A percentile compares a stretch with the other conserved stretches of the same genome.
phyloP scores from a whole-genome alignment of 2,797 vertebrate genomes.

The Myotis daubentonii region DNA sequence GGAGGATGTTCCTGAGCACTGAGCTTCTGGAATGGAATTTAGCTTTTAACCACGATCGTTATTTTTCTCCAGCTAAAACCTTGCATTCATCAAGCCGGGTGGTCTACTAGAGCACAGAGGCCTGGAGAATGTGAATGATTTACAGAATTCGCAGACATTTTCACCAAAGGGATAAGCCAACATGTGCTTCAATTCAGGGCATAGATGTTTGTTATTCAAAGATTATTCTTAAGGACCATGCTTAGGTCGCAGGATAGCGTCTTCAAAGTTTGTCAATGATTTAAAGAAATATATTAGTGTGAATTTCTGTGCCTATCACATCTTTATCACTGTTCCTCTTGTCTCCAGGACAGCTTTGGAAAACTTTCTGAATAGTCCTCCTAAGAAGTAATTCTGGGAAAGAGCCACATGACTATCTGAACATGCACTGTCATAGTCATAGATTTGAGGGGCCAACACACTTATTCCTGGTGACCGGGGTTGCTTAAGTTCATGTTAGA shows the following conservation, averaged over 20 bases:
- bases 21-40: slow-evolving; percentile 58
- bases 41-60: slow-evolving; percentile 24
- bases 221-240: neutral
- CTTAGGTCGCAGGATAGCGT: neutral
- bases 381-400: neutral
- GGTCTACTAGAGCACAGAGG: slow-evolving; percentile 59
- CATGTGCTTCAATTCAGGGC: neutral
- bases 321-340: neutral
- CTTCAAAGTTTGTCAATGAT: neutral
- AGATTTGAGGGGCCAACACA: neutral
- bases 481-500: neutral
- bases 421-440: fast-evolving
- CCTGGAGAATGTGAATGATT: slow-evolving; percentile 22
- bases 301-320: neutral
- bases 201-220: neutral
- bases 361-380: neutral
- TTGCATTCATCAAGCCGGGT: slow-evolving; percentile 73
- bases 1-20: slow-evolving; percentile 40
- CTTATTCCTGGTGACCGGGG: neutral
- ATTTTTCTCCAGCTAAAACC: slow-evolving; percentile 58
- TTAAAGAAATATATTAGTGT: neutral
- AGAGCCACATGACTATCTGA: fast-evolving
- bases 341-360: neutral
- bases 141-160: slow-evolving; percentile 28
- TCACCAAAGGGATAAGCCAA: neutral